phyloP scores from a whole-genome alignment of 2,797 vertebrate species.

The Alosa sapidissima region DNA sequence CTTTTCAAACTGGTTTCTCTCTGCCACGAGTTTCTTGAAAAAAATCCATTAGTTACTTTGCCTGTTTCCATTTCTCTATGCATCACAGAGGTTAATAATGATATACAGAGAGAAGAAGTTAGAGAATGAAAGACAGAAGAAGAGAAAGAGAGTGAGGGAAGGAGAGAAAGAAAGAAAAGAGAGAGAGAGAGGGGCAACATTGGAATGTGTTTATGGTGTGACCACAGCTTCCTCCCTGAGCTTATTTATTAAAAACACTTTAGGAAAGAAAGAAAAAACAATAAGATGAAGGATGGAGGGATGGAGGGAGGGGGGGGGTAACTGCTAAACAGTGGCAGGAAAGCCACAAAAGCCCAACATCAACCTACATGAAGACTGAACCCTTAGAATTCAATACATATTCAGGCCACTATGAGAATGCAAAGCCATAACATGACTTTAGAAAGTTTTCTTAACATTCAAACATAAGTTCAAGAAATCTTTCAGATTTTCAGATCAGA shows the following conservation, averaged over 20 bases:
- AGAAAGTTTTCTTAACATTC: not conserved
- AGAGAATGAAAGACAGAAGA: not conserved
- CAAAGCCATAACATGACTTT: not conserved
- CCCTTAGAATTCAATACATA: not conserved
- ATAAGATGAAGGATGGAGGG: not conserved
- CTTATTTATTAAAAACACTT: conserved; percentile 37
- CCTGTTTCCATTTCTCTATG: not conserved
- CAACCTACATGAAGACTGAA: not conserved
- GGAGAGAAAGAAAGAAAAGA: too few species aligned
- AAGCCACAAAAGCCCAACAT: not conserved
- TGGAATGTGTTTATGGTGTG: conserved; percentile 39
- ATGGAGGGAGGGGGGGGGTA: not conserved
- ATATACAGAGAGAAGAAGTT: not conserved
- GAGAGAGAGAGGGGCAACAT: not conserved
- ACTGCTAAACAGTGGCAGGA: not conserved
- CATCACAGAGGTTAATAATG: not conserved
- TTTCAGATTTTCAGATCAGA: not conserved
- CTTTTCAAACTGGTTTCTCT: not conserved
- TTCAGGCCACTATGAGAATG: not conserved
- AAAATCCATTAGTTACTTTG: not conserved
- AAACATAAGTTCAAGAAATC: not conserved
- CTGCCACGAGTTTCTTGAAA: not conserved
- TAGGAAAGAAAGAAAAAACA: not conserved
- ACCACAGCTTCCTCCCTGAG: conserved; percentile 40
- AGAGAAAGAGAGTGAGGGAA: not conserved